Percentiles rank a stretch among this genome's conserved stretches.
phyloP scores from a whole-genome alignment of 1,140 invertebrate species.

The Trypoxylus dichotomus region DNA sequence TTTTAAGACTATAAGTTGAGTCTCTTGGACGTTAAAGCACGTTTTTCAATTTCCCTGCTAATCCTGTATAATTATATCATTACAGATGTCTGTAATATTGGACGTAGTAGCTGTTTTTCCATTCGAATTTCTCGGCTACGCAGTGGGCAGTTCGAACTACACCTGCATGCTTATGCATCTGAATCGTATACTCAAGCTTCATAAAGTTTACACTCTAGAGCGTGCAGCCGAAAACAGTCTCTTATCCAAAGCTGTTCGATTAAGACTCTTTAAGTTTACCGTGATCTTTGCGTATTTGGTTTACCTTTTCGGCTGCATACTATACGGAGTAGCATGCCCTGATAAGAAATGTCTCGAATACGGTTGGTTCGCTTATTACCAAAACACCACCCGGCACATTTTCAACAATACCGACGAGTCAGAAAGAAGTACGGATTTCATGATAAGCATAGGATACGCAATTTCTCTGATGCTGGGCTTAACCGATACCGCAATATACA shows the following conservation, averaged over 20 bases:
- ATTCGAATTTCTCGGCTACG: background rate
- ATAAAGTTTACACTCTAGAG: background rate
- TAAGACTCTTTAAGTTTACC: conserved; percentile 6
- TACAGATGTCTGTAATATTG: background rate
- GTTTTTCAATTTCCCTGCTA: no score
- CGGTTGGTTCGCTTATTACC: conserved; percentile 8
- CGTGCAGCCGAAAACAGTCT: conserved; percentile 1
- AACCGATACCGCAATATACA: background rate
- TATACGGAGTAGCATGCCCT: background rate
- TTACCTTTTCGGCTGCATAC: background rate
- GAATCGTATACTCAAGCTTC: conserved; percentile 14
- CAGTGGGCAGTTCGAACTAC: background rate
- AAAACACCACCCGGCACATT: background rate
- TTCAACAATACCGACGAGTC: background rate
- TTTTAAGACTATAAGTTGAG: no score
- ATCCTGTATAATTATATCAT: background rate
- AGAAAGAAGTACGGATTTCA: background rate
- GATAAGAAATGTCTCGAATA: background rate
- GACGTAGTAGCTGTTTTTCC: conserved; percentile 18
- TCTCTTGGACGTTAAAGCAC: no score
- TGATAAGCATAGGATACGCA: background rate
- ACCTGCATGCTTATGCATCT: background rate
- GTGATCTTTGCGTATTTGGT: background rate
- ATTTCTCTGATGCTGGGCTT: background rate
- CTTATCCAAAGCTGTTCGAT: background rate